Evolutionary conservation across 1,140 invertebrate species (phyloP).

Genomic region (Glomeris maerens): DNA sequence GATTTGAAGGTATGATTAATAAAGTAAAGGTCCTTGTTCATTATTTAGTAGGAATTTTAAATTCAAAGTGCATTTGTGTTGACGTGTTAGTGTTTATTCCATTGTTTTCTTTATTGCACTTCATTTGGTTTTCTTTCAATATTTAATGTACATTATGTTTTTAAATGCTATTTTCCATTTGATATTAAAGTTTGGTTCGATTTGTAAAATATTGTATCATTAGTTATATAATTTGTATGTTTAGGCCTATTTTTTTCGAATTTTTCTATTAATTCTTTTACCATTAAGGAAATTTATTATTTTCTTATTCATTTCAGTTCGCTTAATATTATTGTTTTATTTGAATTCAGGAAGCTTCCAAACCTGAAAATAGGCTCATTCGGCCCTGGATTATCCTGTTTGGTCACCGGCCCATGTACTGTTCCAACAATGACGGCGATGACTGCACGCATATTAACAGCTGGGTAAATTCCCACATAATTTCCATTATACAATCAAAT

Average conservation of each 20-base stretch:
- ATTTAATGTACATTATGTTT: no score
- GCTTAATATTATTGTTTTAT: slow-evolving; percentile 5
- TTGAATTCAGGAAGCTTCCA: slow-evolving; percentile 34
- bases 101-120: no score
- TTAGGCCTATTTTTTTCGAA: no score
- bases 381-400: slow-evolving; percentile 87
- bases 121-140: no score
- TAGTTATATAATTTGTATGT: no score
- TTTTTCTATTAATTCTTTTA: not conserved
- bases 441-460: slow-evolving; percentile 71
- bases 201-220: no score
- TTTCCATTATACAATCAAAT: no score
- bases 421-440: slow-evolving; percentile 68
- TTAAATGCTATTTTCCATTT: no score
- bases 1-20: slow-evolving; percentile 47
- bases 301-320: not conserved
- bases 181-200: no score
- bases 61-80: not conserved
- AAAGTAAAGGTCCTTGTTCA: not conserved
- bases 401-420: slow-evolving; percentile 95
- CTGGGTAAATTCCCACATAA: slow-evolving; percentile 24
- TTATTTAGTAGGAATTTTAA: not conserved
- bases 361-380: slow-evolving; percentile 42
- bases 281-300: not conserved
- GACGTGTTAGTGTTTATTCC: no score